Percentiles rank a stretch among this genome's conserved stretches.
Conservation (phyloP, 2,888 invertebrate species). For the Ornithoptera alexandrae region DNA sequence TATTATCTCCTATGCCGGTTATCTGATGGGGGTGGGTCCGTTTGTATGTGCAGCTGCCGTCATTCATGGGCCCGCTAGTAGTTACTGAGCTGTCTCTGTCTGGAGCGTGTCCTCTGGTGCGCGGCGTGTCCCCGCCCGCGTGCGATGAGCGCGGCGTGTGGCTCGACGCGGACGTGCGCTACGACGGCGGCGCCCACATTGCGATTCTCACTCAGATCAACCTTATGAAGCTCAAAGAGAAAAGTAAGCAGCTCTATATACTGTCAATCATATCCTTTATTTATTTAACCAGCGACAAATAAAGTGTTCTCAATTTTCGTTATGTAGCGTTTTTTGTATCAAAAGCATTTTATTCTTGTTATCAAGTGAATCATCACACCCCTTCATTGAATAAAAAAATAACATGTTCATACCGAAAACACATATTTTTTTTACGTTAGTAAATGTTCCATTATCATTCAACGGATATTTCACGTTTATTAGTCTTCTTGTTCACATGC, state of each 20-base stretch:
- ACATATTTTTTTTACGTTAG: too few species aligned
- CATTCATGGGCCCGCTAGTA: constrained; percentile 91
- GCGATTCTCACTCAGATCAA: constrained; percentile 94
- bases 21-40: neutral
- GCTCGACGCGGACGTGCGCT: constrained; percentile 90
- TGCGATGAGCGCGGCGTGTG: constrained; percentile 92
- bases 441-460: too few species aligned
- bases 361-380: too few species aligned
- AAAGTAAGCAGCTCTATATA: constrained; percentile 51
- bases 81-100: constrained; percentile 88
- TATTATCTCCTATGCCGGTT: neutral
- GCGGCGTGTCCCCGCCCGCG: constrained; percentile 82
- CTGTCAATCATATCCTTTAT: neutral
- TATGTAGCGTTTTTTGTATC: too few species aligned
- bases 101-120: constrained; percentile 83
- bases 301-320: too few species aligned
- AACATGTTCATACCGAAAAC: too few species aligned
- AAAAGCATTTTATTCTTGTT: too few species aligned
- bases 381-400: too few species aligned
- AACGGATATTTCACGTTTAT: too few species aligned
- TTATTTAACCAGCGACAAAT: too few species aligned
- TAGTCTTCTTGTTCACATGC: too few species aligned
- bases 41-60: constrained; percentile 81
- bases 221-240: constrained; percentile 76
- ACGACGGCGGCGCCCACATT: constrained; percentile 89